Evolutionary conservation across 1,140 invertebrate genomes (phyloP), one percentile per base, ranked within the genome.

Genomic region (Euura saliciscinereae): DNA sequence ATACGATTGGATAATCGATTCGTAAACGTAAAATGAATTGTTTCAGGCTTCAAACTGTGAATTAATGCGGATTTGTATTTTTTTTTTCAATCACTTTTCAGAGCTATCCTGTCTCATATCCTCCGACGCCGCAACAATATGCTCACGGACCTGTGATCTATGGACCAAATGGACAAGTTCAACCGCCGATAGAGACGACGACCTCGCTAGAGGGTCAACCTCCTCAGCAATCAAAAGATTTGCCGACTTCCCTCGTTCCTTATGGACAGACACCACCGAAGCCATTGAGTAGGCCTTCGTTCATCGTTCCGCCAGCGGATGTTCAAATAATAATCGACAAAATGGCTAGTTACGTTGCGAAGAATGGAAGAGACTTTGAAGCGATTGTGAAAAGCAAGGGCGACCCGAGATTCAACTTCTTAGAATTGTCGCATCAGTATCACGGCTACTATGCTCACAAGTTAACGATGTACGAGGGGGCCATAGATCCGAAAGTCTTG

Each of bases 351-450:
- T 99, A 99, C 83, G 97, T 99, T 0, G 93, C 94, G 0, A 97
- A 97, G 79, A 99, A 99, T 88, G 98, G 97, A 0, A 89, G 92
- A 67, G 95, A 97, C 77, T 99, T 99, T 85, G 97, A 98, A 80
- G 91, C 92, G 7, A 94, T 96, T 44, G 94, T 98, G 0, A 93
- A 92, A 80, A 92, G 91, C 3, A 97, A 97, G 86, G 93, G 94
- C 11, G 97, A 98, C 84, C 90, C 92, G 0, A 86, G 97, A 44
- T 98, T 97, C 82, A 91, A 91, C 13, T 97, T 97, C 84, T 84
- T 97, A 0, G 90, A 96, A 68, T 85, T 91, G 0, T 89, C 87
- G 0, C 92, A 96, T 82, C 88, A 92, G 66, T 95, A 91, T 82
- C 91, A 96, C 83, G 85, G 90, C 1, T 97, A 96, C 83, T 97